Percentiles rank a stretch among this genome's conserved stretches.
Conservation (phyloP, 2,888 invertebrate species). For the Philereme transversata region DNA sequence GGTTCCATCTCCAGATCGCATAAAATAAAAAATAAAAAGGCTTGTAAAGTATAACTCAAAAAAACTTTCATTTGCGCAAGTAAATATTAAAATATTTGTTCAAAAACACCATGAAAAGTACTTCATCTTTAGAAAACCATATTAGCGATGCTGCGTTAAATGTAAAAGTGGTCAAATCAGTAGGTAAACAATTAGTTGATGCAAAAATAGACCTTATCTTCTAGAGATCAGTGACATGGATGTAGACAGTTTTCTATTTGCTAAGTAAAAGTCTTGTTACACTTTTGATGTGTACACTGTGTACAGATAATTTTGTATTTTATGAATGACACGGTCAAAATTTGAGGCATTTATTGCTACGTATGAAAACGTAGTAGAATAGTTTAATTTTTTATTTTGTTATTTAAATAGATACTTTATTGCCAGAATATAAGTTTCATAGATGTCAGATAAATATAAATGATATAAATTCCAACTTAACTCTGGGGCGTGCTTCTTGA, state of each 20-base stretch:
- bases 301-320: constrained; percentile 13
- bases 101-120: constrained; percentile 42
- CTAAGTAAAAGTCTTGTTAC: constrained; percentile 67
- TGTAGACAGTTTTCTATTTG: constrained; percentile 59
- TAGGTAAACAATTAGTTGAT: constrained; percentile 18
- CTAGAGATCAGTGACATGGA: constrained; percentile 35
- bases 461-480: too few relatives aligned
- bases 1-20: too few relatives aligned
- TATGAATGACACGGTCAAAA: background rate
- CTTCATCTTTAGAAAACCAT: constrained; percentile 48
- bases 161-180: constrained; percentile 61
- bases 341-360: background rate
- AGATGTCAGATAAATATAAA: too few relatives aligned
- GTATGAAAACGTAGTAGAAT: too few relatives aligned
- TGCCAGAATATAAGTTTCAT: too few relatives aligned
- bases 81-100: constrained; percentile 33
- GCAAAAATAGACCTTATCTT: constrained; percentile 43
- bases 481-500: too few relatives aligned
- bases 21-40: too few relatives aligned
- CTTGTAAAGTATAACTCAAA: too few relatives aligned
- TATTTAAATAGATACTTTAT: too few relatives aligned
- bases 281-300: constrained; percentile 39
- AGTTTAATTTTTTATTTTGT: too few relatives aligned
- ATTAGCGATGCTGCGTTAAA: constrained; percentile 58
- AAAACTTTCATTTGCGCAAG: constrained; percentile 20